A percentile compares a stretch with the other conserved stretches of the same genome.
These are phyloP conservation scores for Nomia melanderi DNA, from an alignment of 1,140 invertebrate species.

Conservation along the genomic window DNA sequence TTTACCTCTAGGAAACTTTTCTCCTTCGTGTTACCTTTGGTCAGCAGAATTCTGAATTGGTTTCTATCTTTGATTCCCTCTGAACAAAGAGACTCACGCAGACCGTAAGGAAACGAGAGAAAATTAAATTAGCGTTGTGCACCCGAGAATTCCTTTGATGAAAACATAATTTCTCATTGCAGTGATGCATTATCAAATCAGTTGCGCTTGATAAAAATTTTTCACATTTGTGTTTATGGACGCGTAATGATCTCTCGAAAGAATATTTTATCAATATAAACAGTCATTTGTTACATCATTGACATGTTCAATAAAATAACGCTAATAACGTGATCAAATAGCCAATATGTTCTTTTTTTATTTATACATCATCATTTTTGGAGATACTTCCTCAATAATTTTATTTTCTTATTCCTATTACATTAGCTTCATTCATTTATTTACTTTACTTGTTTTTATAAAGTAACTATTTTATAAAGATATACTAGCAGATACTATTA, in stretches of 20 bases:
- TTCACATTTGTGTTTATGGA: neutral
- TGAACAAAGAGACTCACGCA: slow-evolving; percentile 39
- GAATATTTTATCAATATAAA: neutral
- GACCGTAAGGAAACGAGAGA: slow-evolving; percentile 27
- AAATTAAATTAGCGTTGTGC: slow-evolving; percentile 47
- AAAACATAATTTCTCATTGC: slow-evolving; percentile 6
- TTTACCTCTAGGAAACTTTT: slow-evolving; percentile 24
- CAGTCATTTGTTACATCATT: neutral
- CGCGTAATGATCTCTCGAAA: neutral
- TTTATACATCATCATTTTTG: no score
- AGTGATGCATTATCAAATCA: neutral
- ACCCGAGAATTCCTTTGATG: slow-evolving; percentile 19
- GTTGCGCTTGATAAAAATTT: neutral
- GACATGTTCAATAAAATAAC: neutral
- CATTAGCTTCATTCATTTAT: no score
- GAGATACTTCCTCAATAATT: no score
- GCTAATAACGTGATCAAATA: neutral
- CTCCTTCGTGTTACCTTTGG: slow-evolving; percentile 38
- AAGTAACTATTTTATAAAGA: no score
- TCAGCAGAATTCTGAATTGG: slow-evolving; percentile 50
- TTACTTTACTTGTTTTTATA: no score
- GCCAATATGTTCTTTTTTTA: no score
- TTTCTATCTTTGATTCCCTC: slow-evolving; percentile 40
- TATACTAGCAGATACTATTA: no score
- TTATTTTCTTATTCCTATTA: no score